phyloP scores from a whole-genome alignment of 2,888 invertebrate genomes.

The Rhorus exstirpatorius region DNA sequence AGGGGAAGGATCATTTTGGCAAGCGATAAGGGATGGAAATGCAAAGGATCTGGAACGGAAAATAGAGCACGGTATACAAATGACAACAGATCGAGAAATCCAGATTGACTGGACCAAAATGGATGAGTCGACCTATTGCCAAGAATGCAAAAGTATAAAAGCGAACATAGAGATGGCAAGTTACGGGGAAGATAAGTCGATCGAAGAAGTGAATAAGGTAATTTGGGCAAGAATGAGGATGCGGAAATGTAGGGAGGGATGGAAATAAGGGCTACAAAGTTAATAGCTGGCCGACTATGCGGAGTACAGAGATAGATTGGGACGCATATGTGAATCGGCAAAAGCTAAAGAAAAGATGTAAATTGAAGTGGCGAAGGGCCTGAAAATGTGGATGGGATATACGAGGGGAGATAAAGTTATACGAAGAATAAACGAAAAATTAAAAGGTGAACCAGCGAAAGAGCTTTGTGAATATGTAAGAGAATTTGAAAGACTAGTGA shows the following conservation, averaged over 20 bases:
- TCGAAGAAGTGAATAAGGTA: neutral
- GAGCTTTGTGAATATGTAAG: too few species aligned
- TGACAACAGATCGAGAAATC: constrained; percentile 6
- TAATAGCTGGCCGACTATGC: too few species aligned
- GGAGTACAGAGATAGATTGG: too few species aligned
- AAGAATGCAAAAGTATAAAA: neutral
- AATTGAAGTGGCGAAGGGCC: too few species aligned
- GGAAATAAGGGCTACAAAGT: too few species aligned
- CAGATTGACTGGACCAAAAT: constrained; percentile 10
- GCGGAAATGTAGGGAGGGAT: constrained; percentile 2
- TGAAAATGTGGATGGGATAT: too few species aligned
- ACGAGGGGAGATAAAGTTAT: too few species aligned
- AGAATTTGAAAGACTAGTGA: too few species aligned
- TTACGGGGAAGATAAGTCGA: constrained; percentile 10
- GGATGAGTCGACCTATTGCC: neutral
- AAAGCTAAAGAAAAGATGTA: too few species aligned
- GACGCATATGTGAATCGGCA: too few species aligned
- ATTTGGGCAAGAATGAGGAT: constrained; percentile 32
- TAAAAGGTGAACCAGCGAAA: too few species aligned
- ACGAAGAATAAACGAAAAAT: too few species aligned
- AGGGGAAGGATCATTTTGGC: neutral
- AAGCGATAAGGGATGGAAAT: neutral
- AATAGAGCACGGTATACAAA: neutral
- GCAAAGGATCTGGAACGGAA: neutral
- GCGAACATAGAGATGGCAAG: neutral